A percentile compares a stretch with the other conserved stretches of the same genome.
Conservation (phyloP, 2,888 invertebrate species). For the Diaphora mendica region DNA sequence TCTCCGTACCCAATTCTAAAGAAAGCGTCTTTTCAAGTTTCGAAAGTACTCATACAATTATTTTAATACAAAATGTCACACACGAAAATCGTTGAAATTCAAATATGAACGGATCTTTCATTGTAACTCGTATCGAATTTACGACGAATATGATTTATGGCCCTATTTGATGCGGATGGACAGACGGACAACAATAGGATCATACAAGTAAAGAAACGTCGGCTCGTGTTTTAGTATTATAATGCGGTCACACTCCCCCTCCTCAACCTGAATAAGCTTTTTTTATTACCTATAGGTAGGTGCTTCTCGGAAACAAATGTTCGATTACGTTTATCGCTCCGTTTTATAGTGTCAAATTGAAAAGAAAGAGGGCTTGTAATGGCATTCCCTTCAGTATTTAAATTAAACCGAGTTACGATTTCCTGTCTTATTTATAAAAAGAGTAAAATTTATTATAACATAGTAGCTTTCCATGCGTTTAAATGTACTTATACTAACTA, state of each 20-base stretch:
- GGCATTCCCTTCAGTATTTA: slow-evolving; percentile 40
- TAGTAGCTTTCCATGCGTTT: neutral
- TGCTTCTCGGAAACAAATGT: slow-evolving; percentile 72
- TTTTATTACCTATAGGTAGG: slow-evolving; percentile 64
- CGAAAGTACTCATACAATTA: slow-evolving; percentile 45
- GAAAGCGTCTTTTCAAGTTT: slow-evolving; percentile 37
- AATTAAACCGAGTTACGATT: slow-evolving; percentile 52
- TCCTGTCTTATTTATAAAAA: slow-evolving; percentile 47
- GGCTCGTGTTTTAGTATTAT: slow-evolving; percentile 78
- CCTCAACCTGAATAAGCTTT: slow-evolving; percentile 61
- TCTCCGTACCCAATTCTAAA: slow-evolving; percentile 40
- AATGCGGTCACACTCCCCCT: slow-evolving; percentile 77
- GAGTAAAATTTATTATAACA: slow-evolving; percentile 20
- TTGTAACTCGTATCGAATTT: slow-evolving; percentile 84
- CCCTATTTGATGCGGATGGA: slow-evolving; percentile 83
- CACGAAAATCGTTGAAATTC: slow-evolving; percentile 61
- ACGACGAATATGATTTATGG: slow-evolving; percentile 85
- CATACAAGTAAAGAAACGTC: slow-evolving; percentile 72
- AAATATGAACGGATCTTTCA: slow-evolving; percentile 82
- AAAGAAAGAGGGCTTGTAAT: slow-evolving; percentile 49
- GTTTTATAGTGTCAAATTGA: slow-evolving; percentile 57
- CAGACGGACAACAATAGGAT: slow-evolving; percentile 80
- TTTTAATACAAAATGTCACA: slow-evolving; percentile 44
- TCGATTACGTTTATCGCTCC: slow-evolving; percentile 59
- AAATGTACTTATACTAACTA: neutral